Percentiles rank a stretch among this genome's conserved stretches.
phyloP scores from a whole-genome alignment of 2,113 vertebrate genomes.

The Canis aureus region DNA sequence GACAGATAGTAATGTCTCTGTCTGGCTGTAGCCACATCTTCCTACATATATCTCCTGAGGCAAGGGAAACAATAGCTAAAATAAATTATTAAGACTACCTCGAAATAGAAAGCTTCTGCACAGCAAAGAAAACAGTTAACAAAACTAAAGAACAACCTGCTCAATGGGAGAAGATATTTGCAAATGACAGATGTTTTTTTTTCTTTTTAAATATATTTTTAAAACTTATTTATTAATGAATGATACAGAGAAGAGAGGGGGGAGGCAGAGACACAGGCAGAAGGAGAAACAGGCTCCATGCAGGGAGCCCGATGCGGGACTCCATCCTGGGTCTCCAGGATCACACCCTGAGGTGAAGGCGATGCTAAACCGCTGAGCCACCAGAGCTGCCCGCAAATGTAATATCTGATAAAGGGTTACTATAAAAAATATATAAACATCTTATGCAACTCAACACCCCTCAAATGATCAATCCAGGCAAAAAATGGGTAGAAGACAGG shows the following conservation, averaged over 20 bases:
- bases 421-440: neutral
- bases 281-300: too few relatives aligned
- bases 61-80: neutral
- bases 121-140: neutral
- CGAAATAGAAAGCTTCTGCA: neutral
- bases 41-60: neutral
- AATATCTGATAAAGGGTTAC: neutral
- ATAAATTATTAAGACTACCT: neutral
- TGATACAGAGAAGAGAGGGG: too few relatives aligned
- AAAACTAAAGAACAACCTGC: neutral
- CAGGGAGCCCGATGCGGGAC: too few relatives aligned
- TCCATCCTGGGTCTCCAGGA: too few relatives aligned
- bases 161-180: neutral
- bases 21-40: neutral
- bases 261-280: too few relatives aligned
- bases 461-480: neutral
- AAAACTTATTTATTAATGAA: too few relatives aligned
- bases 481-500: neutral
- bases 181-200: neutral
- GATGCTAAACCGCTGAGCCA: too few relatives aligned
- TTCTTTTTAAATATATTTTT: too few relatives aligned
- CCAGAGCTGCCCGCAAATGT: too few relatives aligned
- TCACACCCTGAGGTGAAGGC: too few relatives aligned
- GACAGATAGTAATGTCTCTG: neutral
- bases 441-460: neutral